Evolutionary conservation across 1,140 invertebrate species (phyloP).

Genomic region (Stenopsyche tienmushanensis): DNA sequence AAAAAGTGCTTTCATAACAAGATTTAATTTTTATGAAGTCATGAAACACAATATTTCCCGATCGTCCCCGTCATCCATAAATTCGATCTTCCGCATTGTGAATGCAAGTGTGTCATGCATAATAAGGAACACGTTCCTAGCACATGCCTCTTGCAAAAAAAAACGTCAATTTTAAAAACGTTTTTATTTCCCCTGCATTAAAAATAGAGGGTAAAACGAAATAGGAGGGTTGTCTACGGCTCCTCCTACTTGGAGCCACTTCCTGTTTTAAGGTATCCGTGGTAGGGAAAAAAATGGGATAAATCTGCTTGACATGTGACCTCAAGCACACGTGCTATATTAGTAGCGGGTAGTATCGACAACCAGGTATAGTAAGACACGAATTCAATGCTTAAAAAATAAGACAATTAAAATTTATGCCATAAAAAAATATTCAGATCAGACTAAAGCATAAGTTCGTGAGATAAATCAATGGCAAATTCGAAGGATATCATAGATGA

Average conservation of each 20-base stretch:
- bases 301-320: conserved; percentile 40
- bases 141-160: conserved; percentile 21
- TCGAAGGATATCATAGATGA: too few relatives aligned
- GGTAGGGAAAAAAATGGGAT: conserved; percentile 23
- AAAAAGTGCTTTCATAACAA: too few relatives aligned
- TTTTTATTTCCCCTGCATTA: conserved; percentile 3
- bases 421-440: too few relatives aligned
- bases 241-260: conserved; percentile 12
- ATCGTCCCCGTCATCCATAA: neutral
- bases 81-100: neutral
- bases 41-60: neutral
- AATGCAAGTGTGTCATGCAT: conserved; percentile 15
- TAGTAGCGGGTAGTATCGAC: neutral
- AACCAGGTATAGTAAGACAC: too few relatives aligned
- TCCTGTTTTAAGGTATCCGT: conserved; percentile 32
- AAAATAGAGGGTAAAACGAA: conserved; percentile 1
- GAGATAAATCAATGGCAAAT: too few relatives aligned
- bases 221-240: conserved; percentile 4
- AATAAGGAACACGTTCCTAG: conserved; percentile 34
- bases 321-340: conserved; percentile 34
- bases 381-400: too few relatives aligned
- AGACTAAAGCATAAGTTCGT: too few relatives aligned
- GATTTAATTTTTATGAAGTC: too few relatives aligned
- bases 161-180: conserved; percentile 14
- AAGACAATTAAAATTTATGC: too few relatives aligned